Percentiles rank a stretch among this genome's conserved stretches.
Evolutionary conservation across 2,113 vertebrate genomes (phyloP).

Genomic region (Sceloporus tristichus): DNA sequence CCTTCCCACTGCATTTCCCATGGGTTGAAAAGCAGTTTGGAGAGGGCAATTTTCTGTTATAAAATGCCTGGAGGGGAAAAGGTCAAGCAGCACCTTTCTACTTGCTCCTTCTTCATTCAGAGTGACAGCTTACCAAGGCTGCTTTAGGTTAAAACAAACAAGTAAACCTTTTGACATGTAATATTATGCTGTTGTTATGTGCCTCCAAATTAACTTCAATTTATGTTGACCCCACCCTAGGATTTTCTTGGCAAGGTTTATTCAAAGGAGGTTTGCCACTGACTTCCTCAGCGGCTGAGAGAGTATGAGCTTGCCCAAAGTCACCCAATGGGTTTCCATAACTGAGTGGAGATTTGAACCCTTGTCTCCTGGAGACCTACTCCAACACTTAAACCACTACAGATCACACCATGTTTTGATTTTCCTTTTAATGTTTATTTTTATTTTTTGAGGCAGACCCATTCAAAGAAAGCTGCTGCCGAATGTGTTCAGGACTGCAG

Average conservation of each 20-base stretch:
- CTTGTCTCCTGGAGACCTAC: too few species aligned
- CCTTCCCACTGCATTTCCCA: background rate
- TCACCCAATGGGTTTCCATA: too few species aligned
- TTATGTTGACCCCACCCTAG: too few species aligned
- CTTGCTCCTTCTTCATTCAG: background rate
- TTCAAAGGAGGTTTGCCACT: too few species aligned
- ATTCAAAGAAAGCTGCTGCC: background rate
- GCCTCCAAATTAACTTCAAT: too few species aligned
- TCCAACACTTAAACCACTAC: too few species aligned
- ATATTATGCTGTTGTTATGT: too few species aligned
- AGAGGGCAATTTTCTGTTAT: background rate
- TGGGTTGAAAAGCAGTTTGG: background rate
- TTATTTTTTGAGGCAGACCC: background rate
- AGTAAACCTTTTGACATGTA: background rate
- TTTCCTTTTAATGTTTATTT: background rate
- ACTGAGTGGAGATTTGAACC: too few species aligned
- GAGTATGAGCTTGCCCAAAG: too few species aligned
- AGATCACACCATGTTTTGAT: background rate
- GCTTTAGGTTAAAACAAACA: background rate
- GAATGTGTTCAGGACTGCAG: background rate
- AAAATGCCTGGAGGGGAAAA: background rate
- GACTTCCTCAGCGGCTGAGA: too few species aligned
- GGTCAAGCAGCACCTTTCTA: background rate
- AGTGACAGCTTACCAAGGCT: background rate
- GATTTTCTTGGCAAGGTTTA: too few species aligned